phyloP scores from a whole-genome alignment of 2,888 invertebrate genomes.

The Chesias legatella region DNA sequence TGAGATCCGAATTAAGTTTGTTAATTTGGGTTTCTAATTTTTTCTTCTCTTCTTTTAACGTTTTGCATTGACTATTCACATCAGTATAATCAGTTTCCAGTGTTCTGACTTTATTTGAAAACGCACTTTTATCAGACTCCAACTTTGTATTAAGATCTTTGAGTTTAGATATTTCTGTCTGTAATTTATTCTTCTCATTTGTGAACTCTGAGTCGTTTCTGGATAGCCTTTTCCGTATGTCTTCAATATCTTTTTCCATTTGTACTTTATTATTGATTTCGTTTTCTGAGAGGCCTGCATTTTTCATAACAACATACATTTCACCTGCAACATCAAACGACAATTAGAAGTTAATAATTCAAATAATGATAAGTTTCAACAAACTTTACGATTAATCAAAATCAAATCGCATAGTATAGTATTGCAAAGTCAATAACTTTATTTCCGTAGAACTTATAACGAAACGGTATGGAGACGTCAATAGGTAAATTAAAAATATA shows the following conservation, averaged over 20 bases:
- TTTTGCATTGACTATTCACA: constrained; percentile 66
- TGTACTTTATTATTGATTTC: constrained; percentile 69
- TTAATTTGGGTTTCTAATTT: constrained; percentile 80
- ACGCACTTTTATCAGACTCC: constrained; percentile 67
- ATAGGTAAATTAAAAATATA: too few relatives aligned
- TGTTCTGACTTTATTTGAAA: constrained; percentile 51
- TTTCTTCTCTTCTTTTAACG: constrained; percentile 83
- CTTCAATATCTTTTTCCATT: constrained; percentile 77
- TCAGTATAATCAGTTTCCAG: constrained; percentile 65
- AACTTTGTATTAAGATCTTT: constrained; percentile 73
- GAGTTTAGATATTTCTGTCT: constrained; percentile 73
- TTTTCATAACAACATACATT: constrained; percentile 81
- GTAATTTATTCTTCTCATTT: constrained; percentile 73
- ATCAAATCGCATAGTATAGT: too few relatives aligned
- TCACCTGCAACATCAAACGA: constrained; percentile 62
- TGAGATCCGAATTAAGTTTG: constrained; percentile 80
- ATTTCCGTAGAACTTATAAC: too few relatives aligned
- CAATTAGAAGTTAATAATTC: not conserved
- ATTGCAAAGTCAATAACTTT: too few relatives aligned
- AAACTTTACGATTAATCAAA: too few relatives aligned
- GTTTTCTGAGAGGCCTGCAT: constrained; percentile 76
- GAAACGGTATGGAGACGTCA: too few relatives aligned
- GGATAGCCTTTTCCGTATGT: constrained; percentile 72
- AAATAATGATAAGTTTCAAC: not conserved
- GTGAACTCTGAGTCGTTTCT: constrained; percentile 73